phyloP scores from a whole-genome alignment of 2,797 vertebrate species.

The Acanthornis magna region DNA sequence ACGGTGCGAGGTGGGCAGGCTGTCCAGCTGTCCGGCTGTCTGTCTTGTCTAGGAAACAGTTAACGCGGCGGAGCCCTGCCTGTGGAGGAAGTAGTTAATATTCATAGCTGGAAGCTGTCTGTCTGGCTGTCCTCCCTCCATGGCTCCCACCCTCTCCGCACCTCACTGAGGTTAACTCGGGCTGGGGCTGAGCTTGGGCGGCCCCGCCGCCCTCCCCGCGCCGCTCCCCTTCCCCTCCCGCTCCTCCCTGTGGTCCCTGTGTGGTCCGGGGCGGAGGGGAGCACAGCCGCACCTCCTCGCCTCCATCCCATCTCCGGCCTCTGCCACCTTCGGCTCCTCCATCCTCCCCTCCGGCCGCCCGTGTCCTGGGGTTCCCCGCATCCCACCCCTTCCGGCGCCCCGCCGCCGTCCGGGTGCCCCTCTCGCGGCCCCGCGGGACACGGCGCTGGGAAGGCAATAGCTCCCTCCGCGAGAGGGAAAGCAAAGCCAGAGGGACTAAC shows the following conservation, averaged over 20 bases:
- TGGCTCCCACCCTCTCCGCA: constrained; percentile 7
- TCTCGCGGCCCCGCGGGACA: background rate
- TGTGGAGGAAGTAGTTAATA: constrained; percentile 67
- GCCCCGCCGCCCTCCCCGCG: background rate
- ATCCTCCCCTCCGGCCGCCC: background rate
- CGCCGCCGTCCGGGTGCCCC: constrained; percentile 32
- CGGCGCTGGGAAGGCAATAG: background rate
- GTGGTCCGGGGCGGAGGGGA: constrained; percentile 26
- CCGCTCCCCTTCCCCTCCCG: background rate
- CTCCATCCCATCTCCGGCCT: constrained; percentile 17
- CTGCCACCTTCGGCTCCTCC: background rate
- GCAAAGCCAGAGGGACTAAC: constrained; percentile 44
- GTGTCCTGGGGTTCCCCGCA: background rate
- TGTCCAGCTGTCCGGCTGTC: background rate
- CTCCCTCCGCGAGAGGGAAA: background rate
- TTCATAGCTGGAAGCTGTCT: constrained; percentile 50
- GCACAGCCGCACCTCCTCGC: background rate
- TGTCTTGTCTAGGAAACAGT: constrained; percentile 21
- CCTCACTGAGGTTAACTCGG: constrained; percentile 42
- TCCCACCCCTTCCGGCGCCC: constrained; percentile 62
- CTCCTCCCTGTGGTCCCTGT: constrained; percentile 2
- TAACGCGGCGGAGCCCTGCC: constrained; percentile 22
- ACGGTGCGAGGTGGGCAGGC: rapidly evolving
- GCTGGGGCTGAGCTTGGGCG: constrained; percentile 2
- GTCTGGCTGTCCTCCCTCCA: constrained; percentile 16